Conservation (phyloP, 2,888 invertebrate genomes). For the Esperia sulphurella region DNA sequence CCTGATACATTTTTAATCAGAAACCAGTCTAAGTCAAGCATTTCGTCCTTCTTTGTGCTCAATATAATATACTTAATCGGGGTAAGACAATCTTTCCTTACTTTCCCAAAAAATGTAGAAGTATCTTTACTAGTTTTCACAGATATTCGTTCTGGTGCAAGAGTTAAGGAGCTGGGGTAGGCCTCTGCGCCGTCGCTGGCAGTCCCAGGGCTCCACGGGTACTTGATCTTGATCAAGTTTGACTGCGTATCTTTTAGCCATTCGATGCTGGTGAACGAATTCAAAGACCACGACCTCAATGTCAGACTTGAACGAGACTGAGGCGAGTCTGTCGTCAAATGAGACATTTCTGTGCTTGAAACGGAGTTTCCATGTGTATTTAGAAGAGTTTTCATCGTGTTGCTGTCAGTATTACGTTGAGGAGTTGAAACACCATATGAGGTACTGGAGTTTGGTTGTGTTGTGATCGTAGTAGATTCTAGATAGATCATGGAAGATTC, state of each 20-base stretch:
- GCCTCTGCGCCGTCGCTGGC: constrained; percentile 24
- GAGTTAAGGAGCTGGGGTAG: constrained; percentile 14
- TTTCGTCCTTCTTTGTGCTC: constrained; percentile 5
- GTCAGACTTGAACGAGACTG: background rate
- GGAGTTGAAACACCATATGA: constrained; percentile 19
- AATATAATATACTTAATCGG: constrained; percentile 21
- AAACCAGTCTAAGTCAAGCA: constrained; percentile 19
- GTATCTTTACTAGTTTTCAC: constrained; percentile 25
- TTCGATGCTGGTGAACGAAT: constrained; percentile 24
- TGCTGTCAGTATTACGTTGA: constrained; percentile 10
- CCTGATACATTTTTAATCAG: constrained; percentile 12
- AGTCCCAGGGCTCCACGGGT: constrained; percentile 40
- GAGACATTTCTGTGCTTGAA: background rate
- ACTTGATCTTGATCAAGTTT: constrained; percentile 20
- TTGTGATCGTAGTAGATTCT: constrained; percentile 5
- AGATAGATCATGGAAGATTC: background rate
- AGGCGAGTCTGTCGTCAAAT: too few species aligned
- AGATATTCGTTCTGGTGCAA: background rate
- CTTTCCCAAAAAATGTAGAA: background rate
- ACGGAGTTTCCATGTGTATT: constrained; percentile 15
- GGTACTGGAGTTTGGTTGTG: constrained; percentile 26
- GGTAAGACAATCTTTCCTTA: constrained; percentile 3
- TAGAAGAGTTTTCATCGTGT: constrained; percentile 15
- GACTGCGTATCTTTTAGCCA: constrained; percentile 6
- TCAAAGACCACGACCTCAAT: constrained; percentile 39